Evolutionary conservation across 2,113 vertebrate species (phyloP), one percentile per base, ranked within the genome.

Genomic region (Cheirogaleus medius): DNA sequence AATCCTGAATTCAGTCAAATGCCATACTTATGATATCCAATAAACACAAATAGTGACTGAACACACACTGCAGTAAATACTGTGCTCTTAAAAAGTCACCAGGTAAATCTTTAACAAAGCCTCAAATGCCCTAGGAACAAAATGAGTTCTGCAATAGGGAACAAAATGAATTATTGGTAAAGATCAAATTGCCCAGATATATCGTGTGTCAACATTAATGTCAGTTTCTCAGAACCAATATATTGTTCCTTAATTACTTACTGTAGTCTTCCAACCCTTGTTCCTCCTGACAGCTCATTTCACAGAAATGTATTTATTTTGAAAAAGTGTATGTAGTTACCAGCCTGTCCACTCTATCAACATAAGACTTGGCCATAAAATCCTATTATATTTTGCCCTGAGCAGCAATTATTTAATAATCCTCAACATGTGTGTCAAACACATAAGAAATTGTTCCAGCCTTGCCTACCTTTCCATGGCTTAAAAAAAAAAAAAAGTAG

Each of bases 101-200:
- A 54, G 64, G 71, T 82, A 93, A 96, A 92, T 87, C 71, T 83
- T 85, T 78, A 94, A 87, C 58, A 95, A 91, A 93, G 42, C 52
- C 42, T 88, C 88, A 39, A 4, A 83, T 68, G 91, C 74, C 66
- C 42, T 69, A 82, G 60, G 47, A 86, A 63, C 52, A 93, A 88
- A 91, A 91, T 17, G 23, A 92, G 17, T 32, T 32, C 73, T 56
- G 10, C 15, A 77, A 27, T 27, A 80, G 49, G 58, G 83, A 94
- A 93, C 32, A 88, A 86, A 94, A 44, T 47, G 88, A 94, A 56
- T 84, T 52, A 95, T 37, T n/a, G 49, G 56, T 47, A 60, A 44
- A 32, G 68, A 76, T 76, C 83, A 71, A 95, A 94, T 90, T 71
- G 74, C 87, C 83, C 63, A 83, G 86, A 94, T 93, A 90, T 58